These are phyloP conservation scores for Petroica traversi DNA, from an alignment of 2,113 vertebrate genomes.

Conservation along the genomic window DNA sequence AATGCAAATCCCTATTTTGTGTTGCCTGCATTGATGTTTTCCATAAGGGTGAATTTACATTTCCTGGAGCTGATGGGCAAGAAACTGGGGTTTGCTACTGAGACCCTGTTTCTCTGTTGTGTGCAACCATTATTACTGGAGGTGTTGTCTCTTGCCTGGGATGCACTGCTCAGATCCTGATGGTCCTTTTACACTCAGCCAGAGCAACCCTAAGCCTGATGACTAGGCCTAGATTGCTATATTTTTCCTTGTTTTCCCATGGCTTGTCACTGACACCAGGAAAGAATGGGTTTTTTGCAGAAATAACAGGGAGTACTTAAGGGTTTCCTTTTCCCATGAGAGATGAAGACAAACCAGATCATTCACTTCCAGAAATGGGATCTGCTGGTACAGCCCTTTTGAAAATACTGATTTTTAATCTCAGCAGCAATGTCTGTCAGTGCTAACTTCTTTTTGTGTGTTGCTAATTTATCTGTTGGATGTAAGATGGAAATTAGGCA, in stretches of 20 bases:
- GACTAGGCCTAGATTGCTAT: neutral
- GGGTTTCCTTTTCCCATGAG: neutral
- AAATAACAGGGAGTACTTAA: neutral
- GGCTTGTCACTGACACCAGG: neutral
- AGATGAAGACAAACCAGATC: neutral
- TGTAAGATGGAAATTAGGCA: neutral
- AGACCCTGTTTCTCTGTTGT: neutral
- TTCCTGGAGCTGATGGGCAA: neutral
- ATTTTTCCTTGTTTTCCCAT: neutral
- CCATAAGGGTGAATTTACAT: neutral
- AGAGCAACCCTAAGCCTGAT: neutral
- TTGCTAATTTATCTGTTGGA: neutral
- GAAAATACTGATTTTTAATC: neutral
- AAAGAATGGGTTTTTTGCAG: neutral
- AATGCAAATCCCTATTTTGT: neutral
- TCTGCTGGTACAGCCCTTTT: neutral
- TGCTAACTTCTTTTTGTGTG: neutral
- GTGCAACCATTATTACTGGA: neutral
- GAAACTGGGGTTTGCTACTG: neutral
- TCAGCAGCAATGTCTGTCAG: neutral
- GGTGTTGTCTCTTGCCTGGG: neutral
- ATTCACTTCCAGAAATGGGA: neutral
- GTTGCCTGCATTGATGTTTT: neutral
- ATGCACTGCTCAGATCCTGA: neutral
- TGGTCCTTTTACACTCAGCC: neutral